Evolutionary conservation across 2,888 invertebrate species (phyloP), one percentile per base, ranked within the genome.

Genomic region (Chironomus riparius): DNA sequence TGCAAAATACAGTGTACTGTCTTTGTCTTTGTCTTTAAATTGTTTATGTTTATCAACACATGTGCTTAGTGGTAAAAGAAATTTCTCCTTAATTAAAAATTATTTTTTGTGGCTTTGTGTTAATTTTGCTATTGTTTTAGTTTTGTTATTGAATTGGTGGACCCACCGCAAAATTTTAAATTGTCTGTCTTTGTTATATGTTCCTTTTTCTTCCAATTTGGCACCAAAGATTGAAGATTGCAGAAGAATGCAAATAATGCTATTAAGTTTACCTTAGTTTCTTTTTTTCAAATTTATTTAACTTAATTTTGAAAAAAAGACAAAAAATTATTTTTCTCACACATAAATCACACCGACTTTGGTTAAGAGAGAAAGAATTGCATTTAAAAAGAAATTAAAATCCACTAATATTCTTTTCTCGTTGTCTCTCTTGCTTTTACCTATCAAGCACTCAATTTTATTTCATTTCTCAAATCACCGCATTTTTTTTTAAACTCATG

Each of bases 371-470:
- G 56, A 56, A 56, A 62, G 65, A 74, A 65, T 65, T 74, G 74
- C 74, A 65, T 68, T 68, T 74, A 74, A 74, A 74, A 48, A 62
- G 74, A 74, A 74, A 74, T 74, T 68, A 74, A 24, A 74, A 74
- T 68, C 65, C 28, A 74, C 65, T 68, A 65, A 65, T 65, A 24
- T 65, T 65, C 22, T 65, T 65, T 56, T 56, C n/a, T 56, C 15
- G 7, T 38, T 18, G 56, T 18, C 56, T 18, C 56, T 56, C 56
- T 50, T 38, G 38, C 10, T 38, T 28, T 10, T 38, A 10, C 10
- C 38, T 70, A 70, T 38, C 48, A 24, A 70, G 50, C 22, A 21
- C 15, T 12, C 12, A 21, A 15, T 62, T 62, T 62, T 22, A 18
- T 21, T 62, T 62, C 21, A 12, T 21, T 28, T 24, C 68, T 68